These are phyloP conservation scores for Tolypeutes matacus DNA, from an alignment of 2,797 vertebrate species.

Conservation along the genomic window DNA sequence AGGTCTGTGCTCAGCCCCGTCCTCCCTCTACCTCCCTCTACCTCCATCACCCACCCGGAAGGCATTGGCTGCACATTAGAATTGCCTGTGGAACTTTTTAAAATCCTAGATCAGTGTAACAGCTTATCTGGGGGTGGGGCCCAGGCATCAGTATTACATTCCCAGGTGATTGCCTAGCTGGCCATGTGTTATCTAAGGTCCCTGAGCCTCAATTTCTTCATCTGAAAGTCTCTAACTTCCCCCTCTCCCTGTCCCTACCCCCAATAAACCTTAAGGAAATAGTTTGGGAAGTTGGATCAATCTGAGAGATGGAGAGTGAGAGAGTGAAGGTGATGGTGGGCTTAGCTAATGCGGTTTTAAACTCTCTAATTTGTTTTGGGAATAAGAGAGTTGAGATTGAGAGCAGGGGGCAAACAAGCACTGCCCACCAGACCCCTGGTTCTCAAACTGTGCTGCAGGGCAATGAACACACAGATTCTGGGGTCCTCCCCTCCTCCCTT, in stretches of 20 bases:
- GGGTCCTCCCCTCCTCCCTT: neutral
- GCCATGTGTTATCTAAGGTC: neutral
- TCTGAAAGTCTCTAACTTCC: neutral
- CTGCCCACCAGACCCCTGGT: neutral
- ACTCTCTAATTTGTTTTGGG: neutral
- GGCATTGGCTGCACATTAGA: neutral
- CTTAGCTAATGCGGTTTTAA: neutral
- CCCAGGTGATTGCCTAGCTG: neutral
- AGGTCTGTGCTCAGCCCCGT: neutral
- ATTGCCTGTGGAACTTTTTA: neutral
- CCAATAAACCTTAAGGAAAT: neutral
- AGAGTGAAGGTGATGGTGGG: neutral
- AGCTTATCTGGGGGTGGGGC: neutral
- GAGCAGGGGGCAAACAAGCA: neutral
- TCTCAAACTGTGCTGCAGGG: neutral
- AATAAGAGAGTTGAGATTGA: neutral
- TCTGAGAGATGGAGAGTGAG: neutral
- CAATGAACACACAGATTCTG: accelerated
- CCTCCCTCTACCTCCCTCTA: accelerated
- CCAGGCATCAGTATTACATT: neutral
- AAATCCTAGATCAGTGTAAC: neutral
- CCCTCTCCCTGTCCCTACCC: too few species aligned
- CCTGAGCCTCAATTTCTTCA: neutral
- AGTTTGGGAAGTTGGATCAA: neutral
- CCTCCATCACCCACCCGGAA: accelerated